Conservation (phyloP, 2,113 vertebrate species). For the Brachypodius melanocephalos region DNA sequence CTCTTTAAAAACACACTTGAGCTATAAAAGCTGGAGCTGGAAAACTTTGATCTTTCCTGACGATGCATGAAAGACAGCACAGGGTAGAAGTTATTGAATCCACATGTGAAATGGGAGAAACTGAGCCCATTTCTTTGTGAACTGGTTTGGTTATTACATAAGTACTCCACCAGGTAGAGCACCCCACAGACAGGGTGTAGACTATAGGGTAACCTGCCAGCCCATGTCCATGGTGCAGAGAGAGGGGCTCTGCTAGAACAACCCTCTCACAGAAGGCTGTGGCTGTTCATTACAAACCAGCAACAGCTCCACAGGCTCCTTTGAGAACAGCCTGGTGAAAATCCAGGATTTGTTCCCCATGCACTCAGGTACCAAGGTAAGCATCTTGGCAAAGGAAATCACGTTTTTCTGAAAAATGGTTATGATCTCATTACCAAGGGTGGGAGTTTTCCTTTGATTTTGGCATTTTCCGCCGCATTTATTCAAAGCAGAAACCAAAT, state of each 20-base stretch:
- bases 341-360: not conserved
- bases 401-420: not conserved
- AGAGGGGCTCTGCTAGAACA: not conserved
- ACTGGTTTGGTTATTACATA: not conserved
- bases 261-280: not conserved
- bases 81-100: not conserved
- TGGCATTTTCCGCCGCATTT: not conserved
- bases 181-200: not conserved
- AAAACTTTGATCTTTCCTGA: not conserved
- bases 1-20: not conserved
- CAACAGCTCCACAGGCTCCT: not conserved
- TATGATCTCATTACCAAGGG: not conserved
- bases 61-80: not conserved
- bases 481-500: slow-evolving; percentile 20
- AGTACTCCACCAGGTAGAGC: not conserved
- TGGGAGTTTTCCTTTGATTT: not conserved
- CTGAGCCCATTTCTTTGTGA: not conserved
- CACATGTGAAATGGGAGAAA: not conserved
- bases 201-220: not conserved
- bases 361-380: not conserved
- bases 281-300: not conserved
- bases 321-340: not conserved
- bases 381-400: not conserved
- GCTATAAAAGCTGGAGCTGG: not conserved
- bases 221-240: not conserved